phyloP scores from a whole-genome alignment of 2,113 vertebrate genomes.

The Tonatia bakeri region DNA sequence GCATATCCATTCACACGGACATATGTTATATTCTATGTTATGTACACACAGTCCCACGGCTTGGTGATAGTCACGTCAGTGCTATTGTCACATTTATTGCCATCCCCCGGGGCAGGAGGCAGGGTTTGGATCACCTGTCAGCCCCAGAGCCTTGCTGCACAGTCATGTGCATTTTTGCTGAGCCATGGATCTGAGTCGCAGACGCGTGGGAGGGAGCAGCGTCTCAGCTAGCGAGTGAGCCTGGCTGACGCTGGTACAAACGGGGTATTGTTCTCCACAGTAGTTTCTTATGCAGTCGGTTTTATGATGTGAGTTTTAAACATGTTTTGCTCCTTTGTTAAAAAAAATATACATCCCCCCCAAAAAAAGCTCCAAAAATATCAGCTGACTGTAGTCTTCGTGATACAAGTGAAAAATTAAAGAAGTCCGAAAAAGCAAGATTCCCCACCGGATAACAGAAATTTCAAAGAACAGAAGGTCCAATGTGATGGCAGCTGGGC shows the following conservation, averaged over 20 bases:
- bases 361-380: background rate
- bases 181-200: background rate
- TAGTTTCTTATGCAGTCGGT: background rate
- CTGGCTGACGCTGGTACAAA: background rate
- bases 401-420: background rate
- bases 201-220: background rate
- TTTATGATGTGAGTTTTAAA: background rate
- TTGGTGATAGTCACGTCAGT: background rate
- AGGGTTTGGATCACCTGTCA: background rate
- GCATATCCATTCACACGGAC: background rate
- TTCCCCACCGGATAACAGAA: background rate
- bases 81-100: background rate
- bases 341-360: background rate
- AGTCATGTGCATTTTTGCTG: background rate
- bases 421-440: background rate
- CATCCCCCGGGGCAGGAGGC: background rate
- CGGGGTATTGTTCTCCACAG: background rate
- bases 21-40: background rate
- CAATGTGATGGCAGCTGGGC: background rate
- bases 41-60: background rate
- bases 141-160: background rate
- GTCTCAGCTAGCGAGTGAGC: background rate
- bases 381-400: background rate
- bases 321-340: background rate
- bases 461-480: background rate